phyloP scores from a whole-genome alignment of 1,140 invertebrate species.

The Araneus ventricosus region DNA sequence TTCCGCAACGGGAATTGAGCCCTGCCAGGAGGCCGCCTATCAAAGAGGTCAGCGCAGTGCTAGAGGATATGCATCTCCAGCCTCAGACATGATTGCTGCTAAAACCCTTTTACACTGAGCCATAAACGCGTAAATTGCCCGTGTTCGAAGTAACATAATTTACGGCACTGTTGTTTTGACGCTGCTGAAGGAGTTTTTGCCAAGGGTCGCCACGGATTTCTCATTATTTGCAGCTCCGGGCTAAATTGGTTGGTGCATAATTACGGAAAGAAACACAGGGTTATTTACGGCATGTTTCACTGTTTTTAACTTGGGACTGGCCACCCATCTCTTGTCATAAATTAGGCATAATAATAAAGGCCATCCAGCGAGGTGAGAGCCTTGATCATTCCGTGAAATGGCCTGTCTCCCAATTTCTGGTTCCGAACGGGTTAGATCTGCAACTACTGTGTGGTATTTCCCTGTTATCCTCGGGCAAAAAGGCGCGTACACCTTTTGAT shows the following conservation, averaged over 20 bases:
- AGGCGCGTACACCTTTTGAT: neutral
- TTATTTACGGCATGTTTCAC: conserved; percentile 58
- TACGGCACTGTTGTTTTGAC: conserved; percentile 55
- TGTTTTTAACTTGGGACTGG: conserved; percentile 15
- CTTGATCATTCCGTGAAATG: neutral
- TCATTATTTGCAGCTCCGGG: conserved; percentile 35
- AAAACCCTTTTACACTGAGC: conserved; percentile 21
- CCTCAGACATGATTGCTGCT: conserved; percentile 13
- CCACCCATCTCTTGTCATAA: conserved; percentile 52
- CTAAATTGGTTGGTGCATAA: conserved; percentile 18
- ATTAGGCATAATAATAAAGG: conserved; percentile 31
- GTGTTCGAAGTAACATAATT: conserved; percentile 64
- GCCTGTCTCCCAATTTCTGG: conserved; percentile 1
- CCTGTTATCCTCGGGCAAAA: neutral
- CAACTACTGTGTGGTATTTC: neutral
- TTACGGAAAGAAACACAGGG: conserved; percentile 26
- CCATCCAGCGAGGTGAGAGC: neutral
- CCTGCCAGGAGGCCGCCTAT: neutral
- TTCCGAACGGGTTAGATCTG: neutral
- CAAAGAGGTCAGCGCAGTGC: conserved; percentile 56
- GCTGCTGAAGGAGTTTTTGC: conserved; percentile 8
- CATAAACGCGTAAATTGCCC: conserved; percentile 59
- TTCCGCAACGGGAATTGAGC: conserved; percentile 43
- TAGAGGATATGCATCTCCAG: conserved; percentile 22
- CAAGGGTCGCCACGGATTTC: conserved; percentile 52